A percentile compares a stretch with the other conserved stretches of the same genome.
phyloP scores from a whole-genome alignment of 2,888 invertebrate genomes.

The Vanessa cardui region DNA sequence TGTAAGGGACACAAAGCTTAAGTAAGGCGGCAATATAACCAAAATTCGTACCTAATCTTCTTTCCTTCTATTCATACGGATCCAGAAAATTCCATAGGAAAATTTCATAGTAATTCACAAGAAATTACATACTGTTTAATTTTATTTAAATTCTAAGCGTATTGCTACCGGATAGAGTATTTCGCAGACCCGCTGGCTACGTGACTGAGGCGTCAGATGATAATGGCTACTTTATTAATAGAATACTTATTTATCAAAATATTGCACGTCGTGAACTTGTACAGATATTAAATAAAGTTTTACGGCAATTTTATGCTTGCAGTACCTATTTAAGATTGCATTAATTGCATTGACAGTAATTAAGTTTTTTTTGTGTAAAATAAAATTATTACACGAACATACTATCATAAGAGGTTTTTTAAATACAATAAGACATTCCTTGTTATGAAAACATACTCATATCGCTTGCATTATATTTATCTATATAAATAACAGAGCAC shows the following conservation, averaged over 20 bases:
- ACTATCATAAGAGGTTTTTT: no score
- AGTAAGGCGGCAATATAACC: not conserved
- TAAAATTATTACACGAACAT: no score
- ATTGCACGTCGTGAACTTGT: constrained; percentile 25
- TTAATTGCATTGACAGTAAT: not conserved
- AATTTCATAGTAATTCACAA: not conserved
- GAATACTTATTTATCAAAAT: constrained; percentile 34
- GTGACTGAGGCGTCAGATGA: constrained; percentile 32
- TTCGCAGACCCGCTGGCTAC: constrained; percentile 38
- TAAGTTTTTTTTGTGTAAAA: no score
- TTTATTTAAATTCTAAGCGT: constrained; percentile 22
- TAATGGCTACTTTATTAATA: constrained; percentile 35
- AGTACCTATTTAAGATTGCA: not conserved
- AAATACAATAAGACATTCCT: no score
- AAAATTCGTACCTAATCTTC: constrained; percentile 14
- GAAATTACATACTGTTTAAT: not conserved
- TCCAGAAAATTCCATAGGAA: not conserved
- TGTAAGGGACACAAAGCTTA: not conserved
- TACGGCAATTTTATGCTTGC: constrained; percentile 2
- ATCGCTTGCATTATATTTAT: not conserved
- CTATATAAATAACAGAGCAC: constrained; percentile 7
- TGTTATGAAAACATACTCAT: no score
- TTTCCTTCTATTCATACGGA: not conserved
- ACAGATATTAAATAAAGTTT: constrained; percentile 14
- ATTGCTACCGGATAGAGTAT: constrained; percentile 20